Base-by-base conservation (phyloP, 2,797 vertebrate species). In the Dromococcyx pavoninus region DNA sequence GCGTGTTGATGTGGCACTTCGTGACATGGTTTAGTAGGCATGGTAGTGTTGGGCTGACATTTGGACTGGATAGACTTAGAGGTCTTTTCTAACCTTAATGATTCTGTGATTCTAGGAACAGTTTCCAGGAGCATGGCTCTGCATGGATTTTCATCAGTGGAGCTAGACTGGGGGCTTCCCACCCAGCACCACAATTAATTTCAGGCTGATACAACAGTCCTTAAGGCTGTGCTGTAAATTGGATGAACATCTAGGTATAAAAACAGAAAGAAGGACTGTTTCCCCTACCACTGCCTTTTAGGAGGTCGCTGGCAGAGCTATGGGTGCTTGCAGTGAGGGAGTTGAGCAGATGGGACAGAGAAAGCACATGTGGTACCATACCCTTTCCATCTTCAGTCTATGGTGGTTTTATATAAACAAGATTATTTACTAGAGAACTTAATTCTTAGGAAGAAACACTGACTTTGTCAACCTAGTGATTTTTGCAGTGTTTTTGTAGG, bases 351-450 rank as follows among this genome's bases (percentile, higher is more conserved):
- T 60, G 24, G 51, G n/a, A 35, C 51, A 76, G 44, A 32, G 65
- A 19, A 13, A 35, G 13, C 7, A 8, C 18, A 1, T 28, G 27
- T 0, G 3, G 27, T 48, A 43, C 35, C 14, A 3, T 35, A 5
- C 4, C 14, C 27, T 67, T 43, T 33, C n/a, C 70, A 27, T 58
- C 39, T 53, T 53, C 12, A n/a, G 7, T 62, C 25, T 58, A 17
- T 17, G 13, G 13, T 51, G 13, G 9, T 84, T 53, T 76, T 37
- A 16, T 32, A 37, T 58, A 53, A 74, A 70, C 35, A 13, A 25
- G 6, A 17, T 77, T 77, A 53, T 39, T 77, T 6, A 5, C 39
- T 33, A 43, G 53, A n/a, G 53, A 46, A 50, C 5, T 19, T 25
- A 56, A 70, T 56, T 35, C 46, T 70, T 44, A 9, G 17, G 48